Percentiles rank a stretch among this genome's conserved stretches.
Evolutionary conservation across 2,113 vertebrate species (phyloP).

Genomic region (Podiceps cristatus): DNA sequence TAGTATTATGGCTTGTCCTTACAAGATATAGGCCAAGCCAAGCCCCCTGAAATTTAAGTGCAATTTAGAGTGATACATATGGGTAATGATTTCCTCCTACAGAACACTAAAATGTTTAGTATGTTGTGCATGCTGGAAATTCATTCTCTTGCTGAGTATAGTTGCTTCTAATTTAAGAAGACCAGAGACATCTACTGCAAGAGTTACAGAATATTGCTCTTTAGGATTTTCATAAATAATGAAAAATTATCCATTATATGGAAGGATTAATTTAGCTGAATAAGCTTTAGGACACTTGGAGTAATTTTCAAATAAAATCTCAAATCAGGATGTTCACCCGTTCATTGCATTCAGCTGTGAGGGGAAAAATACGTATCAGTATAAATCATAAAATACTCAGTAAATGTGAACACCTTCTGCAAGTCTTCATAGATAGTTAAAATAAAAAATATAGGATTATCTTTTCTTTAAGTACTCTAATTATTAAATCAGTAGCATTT

Average conservation of each 20-base stretch:
- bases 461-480: neutral
- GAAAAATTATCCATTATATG: neutral
- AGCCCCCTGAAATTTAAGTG: neutral
- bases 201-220: neutral
- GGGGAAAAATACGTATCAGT: neutral
- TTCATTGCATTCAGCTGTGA: neutral
- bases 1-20: neutral
- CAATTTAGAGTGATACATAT: rapidly evolving
- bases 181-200: neutral
- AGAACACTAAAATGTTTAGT: neutral
- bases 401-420: neutral
- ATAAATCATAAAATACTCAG: neutral
- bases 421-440: neutral
- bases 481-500: neutral
- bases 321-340: neutral
- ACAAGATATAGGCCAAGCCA: neutral
- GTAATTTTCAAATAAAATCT: neutral
- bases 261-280: neutral
- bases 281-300: neutral
- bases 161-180: neutral
- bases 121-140: neutral
- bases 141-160: neutral
- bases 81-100: neutral
- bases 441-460: neutral
- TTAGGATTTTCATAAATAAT: neutral